Evolutionary conservation across 2,888 invertebrate genomes (phyloP), one percentile per base, ranked within the genome.

Genomic region (Pristionchus fissidentatus): DNA sequence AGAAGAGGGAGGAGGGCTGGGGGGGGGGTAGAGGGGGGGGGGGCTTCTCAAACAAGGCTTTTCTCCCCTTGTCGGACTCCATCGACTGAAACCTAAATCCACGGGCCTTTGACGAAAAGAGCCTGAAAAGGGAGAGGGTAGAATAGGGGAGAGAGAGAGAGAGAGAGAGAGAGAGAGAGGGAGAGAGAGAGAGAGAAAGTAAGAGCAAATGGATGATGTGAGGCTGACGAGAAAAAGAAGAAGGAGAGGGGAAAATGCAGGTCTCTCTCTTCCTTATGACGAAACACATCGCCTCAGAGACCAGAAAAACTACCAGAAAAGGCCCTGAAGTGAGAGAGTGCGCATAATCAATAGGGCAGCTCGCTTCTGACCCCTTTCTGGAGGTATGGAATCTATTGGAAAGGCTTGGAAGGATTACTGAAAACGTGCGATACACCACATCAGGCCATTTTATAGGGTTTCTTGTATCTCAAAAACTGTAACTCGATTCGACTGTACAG

Each of bases 81-180:
- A 62, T 62, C 35, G 62, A 43, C 13, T 5, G 73, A 41, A 73
- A 73, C 41, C 73, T 73, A 26, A 19, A 73, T 41, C 32, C n/a
- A 62, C 13, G 62, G 35, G n/a, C n/a, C n/a, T n/a, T n/a, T n/a
- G n/a, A n/a, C n/a, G n/a, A 35, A 62, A 35, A 35, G 62, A 62
- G 62, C 15, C 13, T 19, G 60, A 29, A 43, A 57, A 35, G 38
- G 41, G 38, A 79, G n/a, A 13, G 46, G 29, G 75, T 43, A 46
- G 35, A 49, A 46, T 26, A 19, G 46, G 75, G 46, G 49, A 75
- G 75, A 35, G 46, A 49, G 70, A 19, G 43, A 73, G 73, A 73
- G 43, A 32, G 43, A 49, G 77, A 26, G 77, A 32, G 78, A 32
- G 49, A 55, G 55, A 78, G 52, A 49, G n/a, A n/a, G 41, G 15